Conservation (phyloP, 2,888 invertebrate species). For the Eumerus sabulonum region DNA sequence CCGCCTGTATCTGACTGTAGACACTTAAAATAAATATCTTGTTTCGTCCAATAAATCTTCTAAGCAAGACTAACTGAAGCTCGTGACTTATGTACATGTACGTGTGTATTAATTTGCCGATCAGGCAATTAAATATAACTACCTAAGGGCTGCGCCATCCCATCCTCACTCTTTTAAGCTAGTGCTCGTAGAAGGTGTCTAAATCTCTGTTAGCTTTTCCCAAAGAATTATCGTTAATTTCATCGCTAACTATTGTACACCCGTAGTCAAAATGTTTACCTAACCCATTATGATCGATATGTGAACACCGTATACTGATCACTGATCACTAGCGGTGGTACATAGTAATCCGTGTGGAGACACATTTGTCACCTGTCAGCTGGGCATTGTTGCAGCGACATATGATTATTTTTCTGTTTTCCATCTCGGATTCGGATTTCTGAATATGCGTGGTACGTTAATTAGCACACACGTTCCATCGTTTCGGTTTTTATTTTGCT, state of each 20-base stretch:
- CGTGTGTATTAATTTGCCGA: conserved; percentile 7
- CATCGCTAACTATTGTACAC: conserved; percentile 1
- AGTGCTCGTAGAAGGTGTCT: too few relatives aligned
- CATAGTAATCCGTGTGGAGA: conserved; percentile 1
- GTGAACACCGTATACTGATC: conserved; percentile 20
- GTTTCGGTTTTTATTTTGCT: too few relatives aligned
- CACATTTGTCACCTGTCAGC: conserved; percentile 17
- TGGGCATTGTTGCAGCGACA: conserved; percentile 1
- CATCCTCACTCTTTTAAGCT: background rate
- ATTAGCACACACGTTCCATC: conserved; percentile 21
- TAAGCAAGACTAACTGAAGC: background rate
- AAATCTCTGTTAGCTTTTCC: background rate
- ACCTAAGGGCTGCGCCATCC: background rate
- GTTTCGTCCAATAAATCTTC: too few relatives aligned
- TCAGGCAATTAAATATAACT: conserved; percentile 8
- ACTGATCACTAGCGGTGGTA: conserved; percentile 4
- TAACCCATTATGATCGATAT: conserved; percentile 19
- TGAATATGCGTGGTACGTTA: conserved; percentile 32
- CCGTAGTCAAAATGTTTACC: conserved; percentile 20
- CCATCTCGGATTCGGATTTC: conserved; percentile 18
- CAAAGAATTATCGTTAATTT: conserved; percentile 6
- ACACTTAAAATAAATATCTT: too few relatives aligned
- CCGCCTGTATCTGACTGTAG: too few relatives aligned
- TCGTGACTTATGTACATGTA: too few relatives aligned
- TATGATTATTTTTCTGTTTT: conserved; percentile 16